phyloP scores from a whole-genome alignment of 2,888 invertebrate genomes.

The Linyphia triangularis region DNA sequence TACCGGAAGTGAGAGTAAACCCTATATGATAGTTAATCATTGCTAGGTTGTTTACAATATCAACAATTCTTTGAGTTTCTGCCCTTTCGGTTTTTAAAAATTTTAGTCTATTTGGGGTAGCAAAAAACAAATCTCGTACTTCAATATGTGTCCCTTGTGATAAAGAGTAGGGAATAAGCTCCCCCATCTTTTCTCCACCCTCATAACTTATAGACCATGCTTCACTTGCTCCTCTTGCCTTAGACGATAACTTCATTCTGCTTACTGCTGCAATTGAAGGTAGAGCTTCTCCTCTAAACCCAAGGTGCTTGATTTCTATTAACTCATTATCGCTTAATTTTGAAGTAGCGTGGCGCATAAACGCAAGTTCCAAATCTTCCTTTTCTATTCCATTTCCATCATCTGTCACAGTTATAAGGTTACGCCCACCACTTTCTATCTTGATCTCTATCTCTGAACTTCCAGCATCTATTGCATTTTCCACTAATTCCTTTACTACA shows the following conservation, averaged over 20 bases:
- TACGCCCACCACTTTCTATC: not conserved
- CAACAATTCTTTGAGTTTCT: not conserved
- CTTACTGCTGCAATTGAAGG: not conserved
- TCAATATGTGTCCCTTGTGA: not conserved
- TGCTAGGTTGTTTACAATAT: not conserved
- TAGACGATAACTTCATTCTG: not conserved
- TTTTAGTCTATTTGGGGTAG: not conserved
- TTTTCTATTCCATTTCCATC: slow-evolving; percentile 15
- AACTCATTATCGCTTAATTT: not conserved
- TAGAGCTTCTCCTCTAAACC: slow-evolving; percentile 13
- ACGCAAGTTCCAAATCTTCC: not conserved
- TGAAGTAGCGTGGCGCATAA: slow-evolving; percentile 1
- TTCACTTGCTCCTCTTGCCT: not conserved
- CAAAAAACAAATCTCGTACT: not conserved
- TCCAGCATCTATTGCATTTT: slow-evolving; percentile 18
- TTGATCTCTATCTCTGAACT: not conserved
- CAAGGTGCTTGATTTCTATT: not conserved
- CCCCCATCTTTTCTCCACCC: not conserved
- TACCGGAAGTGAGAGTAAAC: not conserved
- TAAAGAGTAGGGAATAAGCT: not conserved
- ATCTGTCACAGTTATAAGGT: slow-evolving; percentile 6
- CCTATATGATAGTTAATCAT: not conserved
- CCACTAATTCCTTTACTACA: slow-evolving; percentile 7
- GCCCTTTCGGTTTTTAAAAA: not conserved
- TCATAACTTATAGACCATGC: not conserved